Conservation (phyloP, 2,113 vertebrate genomes). For the Noctilio leporinus region DNA sequence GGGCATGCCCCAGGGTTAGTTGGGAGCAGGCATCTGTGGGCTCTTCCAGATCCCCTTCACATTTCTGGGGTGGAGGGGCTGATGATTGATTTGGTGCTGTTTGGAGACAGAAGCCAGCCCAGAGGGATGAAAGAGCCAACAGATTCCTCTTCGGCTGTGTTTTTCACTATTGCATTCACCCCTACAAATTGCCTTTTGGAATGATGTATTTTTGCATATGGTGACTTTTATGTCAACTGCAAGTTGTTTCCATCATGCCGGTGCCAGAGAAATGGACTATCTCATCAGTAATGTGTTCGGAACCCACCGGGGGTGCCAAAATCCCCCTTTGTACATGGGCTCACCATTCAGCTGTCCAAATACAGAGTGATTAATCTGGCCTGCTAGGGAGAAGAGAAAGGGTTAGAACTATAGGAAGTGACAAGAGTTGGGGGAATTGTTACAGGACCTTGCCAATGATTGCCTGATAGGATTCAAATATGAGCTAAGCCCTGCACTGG, state of each 20-base stretch:
- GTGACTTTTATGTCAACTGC: background rate
- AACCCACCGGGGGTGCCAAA: background rate
- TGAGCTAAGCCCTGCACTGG: background rate
- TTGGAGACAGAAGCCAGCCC: background rate
- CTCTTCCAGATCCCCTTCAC: fast-evolving
- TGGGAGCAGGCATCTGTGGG: background rate
- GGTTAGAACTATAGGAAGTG: background rate
- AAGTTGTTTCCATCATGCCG: background rate
- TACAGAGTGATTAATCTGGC: background rate
- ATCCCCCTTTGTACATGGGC: background rate
- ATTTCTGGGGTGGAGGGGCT: background rate
- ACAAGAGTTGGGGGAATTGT: background rate
- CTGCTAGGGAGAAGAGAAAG: background rate
- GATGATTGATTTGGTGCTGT: background rate
- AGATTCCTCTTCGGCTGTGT: fast-evolving
- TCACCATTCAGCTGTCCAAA: constrained; percentile 27
- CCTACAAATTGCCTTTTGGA: background rate
- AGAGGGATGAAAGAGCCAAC: background rate
- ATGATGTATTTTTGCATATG: background rate
- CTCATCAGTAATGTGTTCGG: background rate
- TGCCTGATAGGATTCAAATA: background rate
- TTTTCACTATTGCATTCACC: fast-evolving
- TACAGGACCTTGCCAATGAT: background rate
- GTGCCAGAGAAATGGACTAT: constrained; percentile 27
- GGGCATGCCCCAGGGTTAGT: fast-evolving